These are phyloP conservation scores for Sinocyclocheilus anshuiensis DNA, from an alignment of 2,113 vertebrate species.

Conservation along the genomic window DNA sequence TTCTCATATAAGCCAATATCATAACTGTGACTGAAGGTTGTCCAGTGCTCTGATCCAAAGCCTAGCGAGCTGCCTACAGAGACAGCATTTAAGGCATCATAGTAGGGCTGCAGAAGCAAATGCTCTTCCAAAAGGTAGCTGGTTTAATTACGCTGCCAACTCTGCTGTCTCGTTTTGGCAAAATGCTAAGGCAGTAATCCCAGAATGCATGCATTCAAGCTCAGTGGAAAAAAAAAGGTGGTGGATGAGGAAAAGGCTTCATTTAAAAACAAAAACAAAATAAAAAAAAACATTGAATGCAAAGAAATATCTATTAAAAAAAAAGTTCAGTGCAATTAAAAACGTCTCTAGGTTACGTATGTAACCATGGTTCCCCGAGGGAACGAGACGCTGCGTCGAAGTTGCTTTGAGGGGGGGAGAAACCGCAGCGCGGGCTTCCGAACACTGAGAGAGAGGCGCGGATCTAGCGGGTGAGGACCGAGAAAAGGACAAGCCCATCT, in stretches of 20 bases:
- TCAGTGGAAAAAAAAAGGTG: background rate
- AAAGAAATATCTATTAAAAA: too few relatives aligned
- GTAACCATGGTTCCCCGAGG: too few relatives aligned
- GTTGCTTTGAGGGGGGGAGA: too few relatives aligned
- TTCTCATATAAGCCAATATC: background rate
- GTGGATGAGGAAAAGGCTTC: background rate
- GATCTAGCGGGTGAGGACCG: too few relatives aligned
- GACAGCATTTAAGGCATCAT: background rate
- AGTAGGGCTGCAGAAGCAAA: background rate
- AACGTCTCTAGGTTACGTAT: too few relatives aligned
- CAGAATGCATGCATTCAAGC: background rate
- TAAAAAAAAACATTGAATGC: too few relatives aligned
- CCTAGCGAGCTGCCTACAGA: background rate
- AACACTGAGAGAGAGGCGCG: too few relatives aligned
- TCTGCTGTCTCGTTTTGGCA: background rate
- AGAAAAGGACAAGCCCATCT: too few relatives aligned
- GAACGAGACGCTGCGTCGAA: too few relatives aligned
- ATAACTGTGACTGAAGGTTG: background rate
- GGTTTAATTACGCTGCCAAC: background rate
- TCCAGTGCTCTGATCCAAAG: background rate
- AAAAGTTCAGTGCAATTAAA: too few relatives aligned
- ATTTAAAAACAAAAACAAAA: too few relatives aligned
- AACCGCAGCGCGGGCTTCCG: too few relatives aligned
- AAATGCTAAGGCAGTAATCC: background rate
- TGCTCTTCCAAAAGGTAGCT: background rate